These are phyloP conservation scores for Tromatobia lineatoria DNA, from an alignment of 2,888 invertebrate species.

Conservation along the genomic window DNA sequence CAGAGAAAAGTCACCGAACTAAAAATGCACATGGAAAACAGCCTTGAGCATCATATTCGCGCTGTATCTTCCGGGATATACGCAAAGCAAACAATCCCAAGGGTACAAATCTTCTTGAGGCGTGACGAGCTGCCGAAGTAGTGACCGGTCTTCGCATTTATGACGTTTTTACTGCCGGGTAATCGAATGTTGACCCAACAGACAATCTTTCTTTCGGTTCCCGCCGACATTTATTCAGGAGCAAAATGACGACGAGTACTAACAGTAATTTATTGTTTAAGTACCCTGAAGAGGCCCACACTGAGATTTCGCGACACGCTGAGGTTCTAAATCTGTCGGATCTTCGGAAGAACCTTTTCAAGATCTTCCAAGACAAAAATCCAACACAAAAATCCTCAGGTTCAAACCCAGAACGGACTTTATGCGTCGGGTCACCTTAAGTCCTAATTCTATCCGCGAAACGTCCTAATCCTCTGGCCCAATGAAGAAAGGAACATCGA, in stretches of 20 bases:
- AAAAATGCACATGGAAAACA: not conserved
- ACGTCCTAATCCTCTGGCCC: conserved; percentile 18
- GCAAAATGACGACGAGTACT: not conserved
- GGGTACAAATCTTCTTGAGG: not conserved
- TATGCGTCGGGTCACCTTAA: not conserved
- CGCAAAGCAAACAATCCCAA: conserved; percentile 25
- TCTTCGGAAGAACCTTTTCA: not conserved
- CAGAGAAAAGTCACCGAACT: conserved; percentile 16
- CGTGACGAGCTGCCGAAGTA: not conserved
- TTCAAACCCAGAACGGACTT: not conserved
- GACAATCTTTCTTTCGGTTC: not conserved
- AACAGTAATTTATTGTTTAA: not conserved
- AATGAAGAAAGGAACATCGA: not conserved
- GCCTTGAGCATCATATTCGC: not conserved
- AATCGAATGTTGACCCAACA: conserved; percentile 42
- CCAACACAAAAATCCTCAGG: not conserved
- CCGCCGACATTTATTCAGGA: not conserved
- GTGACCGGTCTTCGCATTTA: not conserved
- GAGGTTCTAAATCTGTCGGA: not conserved
- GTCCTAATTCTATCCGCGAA: conserved; percentile 1
- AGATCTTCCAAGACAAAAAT: not conserved
- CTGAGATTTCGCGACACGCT: not conserved
- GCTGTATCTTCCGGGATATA: not conserved
- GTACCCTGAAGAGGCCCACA: not conserved
- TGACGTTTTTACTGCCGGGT: conserved; percentile 28